Evolutionary conservation across 2,113 vertebrate genomes (phyloP), one percentile per base, ranked within the genome.

Genomic region (Phyllostomus hastatus): DNA sequence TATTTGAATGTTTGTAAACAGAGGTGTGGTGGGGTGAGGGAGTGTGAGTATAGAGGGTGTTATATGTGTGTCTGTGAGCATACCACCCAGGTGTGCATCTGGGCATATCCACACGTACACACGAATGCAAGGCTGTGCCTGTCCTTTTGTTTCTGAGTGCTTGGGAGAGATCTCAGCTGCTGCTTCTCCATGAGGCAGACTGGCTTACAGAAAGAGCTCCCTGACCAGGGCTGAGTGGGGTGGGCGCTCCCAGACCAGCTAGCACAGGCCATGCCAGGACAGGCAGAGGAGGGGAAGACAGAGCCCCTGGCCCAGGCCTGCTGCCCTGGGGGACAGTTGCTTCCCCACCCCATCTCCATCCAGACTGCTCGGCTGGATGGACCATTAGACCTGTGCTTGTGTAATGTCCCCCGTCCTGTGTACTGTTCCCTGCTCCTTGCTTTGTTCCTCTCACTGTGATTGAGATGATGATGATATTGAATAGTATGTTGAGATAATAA

Each of bases 331-430:
- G 31, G 17, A 2, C 20, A 26, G 4, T 5, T 31, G 38, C 64
- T 38, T 69, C 50, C 11, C 19, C 2, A 7, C 48, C 70, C 26
- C 5, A 26, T 17, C 48, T 43, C 59, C 26, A 3, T 10, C 7
- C 26, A 67, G 46, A 52, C 38, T 61, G 20, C 4, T 17, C n/a
- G 15, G 46, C 4, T 67, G 1, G 0, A 6, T 50, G 46, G 17
- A 50, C 20, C 2, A 0, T 67, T 48, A 61, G 38, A 33, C 50
- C 43, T 43, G 6, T 22, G 76, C 41, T 48, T 31, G 1, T 7
- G 2, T 5, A 15, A 11, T 0, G 22, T 5, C 54, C 54, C 73
- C 38, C 15, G 10, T 78, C 43, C 22, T 0, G 0, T 1, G 2
- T 33, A 3, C 59, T 24, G 28, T 17, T 22, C 16, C 61, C 66